A percentile compares a stretch with the other conserved stretches of the same genome.
phyloP scores from a whole-genome alignment of 2,888 invertebrate species.

The Poecilobothrus nobilitatus region DNA sequence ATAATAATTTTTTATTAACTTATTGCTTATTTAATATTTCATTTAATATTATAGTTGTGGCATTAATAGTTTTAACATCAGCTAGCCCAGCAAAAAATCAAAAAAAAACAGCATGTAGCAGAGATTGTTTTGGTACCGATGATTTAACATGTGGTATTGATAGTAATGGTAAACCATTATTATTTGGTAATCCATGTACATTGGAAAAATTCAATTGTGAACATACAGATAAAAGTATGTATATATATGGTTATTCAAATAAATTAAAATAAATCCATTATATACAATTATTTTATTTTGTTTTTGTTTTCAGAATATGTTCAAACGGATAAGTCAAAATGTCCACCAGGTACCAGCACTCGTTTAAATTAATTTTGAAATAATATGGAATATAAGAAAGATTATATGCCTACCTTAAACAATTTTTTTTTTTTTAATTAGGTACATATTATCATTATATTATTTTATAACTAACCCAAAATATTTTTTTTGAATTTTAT shows the following conservation, averaged over 20 bases:
- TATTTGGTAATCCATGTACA: slow-evolving; percentile 39
- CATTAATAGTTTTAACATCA: slow-evolving; percentile 25
- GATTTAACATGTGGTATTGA: slow-evolving; percentile 35
- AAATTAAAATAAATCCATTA: background rate
- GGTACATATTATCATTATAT: too few relatives aligned
- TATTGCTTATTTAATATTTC: too few relatives aligned
- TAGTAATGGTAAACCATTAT: slow-evolving; percentile 26
- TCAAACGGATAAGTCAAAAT: background rate
- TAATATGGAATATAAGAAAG: background rate
- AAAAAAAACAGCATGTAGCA: slow-evolving; percentile 30
- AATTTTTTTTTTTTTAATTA: too few relatives aligned
- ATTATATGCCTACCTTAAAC: too few relatives aligned
- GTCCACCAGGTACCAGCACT: background rate
- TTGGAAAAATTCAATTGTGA: slow-evolving; percentile 40
- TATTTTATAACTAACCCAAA: too few relatives aligned
- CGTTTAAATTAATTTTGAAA: slow-evolving; percentile 2
- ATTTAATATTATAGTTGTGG: background rate
- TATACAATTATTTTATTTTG: background rate
- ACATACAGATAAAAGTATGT: slow-evolving; percentile 37
- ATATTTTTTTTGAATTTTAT: too few relatives aligned
- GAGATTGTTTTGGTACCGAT: slow-evolving; percentile 31
- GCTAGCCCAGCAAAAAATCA: slow-evolving; percentile 32
- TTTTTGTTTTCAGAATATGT: background rate
- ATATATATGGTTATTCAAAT: slow-evolving; percentile 24
- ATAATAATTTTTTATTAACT: too few relatives aligned